A percentile compares a stretch with the other conserved stretches of the same genome.
These are phyloP conservation scores for Petrocephalus microphthalmus DNA, from an alignment of 2,113 vertebrate species.

Conservation along the genomic window DNA sequence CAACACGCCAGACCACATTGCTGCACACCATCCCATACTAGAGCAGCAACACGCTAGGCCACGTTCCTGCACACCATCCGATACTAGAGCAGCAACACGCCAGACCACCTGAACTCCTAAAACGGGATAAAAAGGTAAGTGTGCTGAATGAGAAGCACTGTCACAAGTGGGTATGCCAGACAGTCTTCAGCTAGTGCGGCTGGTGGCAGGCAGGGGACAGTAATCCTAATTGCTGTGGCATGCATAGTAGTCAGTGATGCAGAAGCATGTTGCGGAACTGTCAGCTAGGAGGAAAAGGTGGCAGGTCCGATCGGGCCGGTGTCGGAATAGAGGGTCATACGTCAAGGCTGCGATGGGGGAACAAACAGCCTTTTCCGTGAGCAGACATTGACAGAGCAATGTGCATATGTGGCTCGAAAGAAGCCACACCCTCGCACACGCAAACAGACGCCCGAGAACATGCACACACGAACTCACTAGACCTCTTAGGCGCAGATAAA, in stretches of 20 bases:
- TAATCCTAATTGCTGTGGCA: constrained; percentile 4
- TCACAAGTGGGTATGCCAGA: neutral
- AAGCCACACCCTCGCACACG: neutral
- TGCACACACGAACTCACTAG: neutral
- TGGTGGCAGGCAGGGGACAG: neutral
- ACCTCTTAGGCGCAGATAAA: neutral
- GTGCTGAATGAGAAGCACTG: neutral
- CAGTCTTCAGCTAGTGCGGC: neutral
- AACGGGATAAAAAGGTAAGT: neutral
- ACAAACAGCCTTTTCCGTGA: neutral
- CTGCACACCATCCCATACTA: neutral
- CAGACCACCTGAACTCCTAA: neutral
- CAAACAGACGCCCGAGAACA: neutral
- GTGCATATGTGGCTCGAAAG: neutral
- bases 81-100: neutral
- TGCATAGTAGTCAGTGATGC: neutral
- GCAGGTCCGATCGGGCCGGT: neutral
- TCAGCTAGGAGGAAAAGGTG: neutral
- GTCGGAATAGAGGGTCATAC: neutral
- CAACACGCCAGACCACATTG: neutral
- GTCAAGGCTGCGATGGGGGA: neutral
- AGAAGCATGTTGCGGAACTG: neutral
- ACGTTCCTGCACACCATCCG: neutral
- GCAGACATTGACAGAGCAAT: neutral
- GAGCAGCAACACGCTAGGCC: neutral